Conservation (phyloP, 2,888 invertebrate species). For the Nasonovia ribisnigri region DNA sequence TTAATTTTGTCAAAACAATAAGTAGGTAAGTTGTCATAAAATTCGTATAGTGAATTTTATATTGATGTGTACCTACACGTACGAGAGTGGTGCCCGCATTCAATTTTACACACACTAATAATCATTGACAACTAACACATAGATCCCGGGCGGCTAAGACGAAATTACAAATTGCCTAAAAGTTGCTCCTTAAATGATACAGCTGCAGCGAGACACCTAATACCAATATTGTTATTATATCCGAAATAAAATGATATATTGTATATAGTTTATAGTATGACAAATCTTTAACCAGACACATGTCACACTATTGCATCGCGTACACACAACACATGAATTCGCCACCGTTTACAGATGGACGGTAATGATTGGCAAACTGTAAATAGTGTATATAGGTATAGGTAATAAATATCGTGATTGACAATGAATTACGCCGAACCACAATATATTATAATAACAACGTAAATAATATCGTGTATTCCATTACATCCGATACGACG, state of each 20-base stretch:
- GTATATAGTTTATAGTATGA: background rate
- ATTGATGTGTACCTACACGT: too few species aligned
- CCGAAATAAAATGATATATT: background rate
- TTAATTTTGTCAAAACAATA: too few species aligned
- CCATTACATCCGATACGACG: background rate
- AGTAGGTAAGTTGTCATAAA: too few species aligned
- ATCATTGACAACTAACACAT: too few species aligned
- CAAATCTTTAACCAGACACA: background rate
- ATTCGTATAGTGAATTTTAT: too few species aligned
- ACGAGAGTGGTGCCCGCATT: too few species aligned
- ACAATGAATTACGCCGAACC: background rate
- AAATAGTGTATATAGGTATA: background rate
- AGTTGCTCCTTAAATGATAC: too few species aligned
- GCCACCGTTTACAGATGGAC: background rate
- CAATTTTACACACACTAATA: too few species aligned
- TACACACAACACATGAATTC: background rate
- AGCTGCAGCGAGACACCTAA: too few species aligned
- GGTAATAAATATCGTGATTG: background rate
- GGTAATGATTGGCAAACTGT: background rate
- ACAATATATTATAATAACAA: background rate
- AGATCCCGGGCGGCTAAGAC: too few species aligned
- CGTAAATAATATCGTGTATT: background rate
- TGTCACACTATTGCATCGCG: background rate
- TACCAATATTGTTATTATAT: background rate
- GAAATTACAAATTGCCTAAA: too few species aligned